Base-by-base conservation (phyloP, 2,113 vertebrate species). In the Poeciliopsis retropinna region DNA sequence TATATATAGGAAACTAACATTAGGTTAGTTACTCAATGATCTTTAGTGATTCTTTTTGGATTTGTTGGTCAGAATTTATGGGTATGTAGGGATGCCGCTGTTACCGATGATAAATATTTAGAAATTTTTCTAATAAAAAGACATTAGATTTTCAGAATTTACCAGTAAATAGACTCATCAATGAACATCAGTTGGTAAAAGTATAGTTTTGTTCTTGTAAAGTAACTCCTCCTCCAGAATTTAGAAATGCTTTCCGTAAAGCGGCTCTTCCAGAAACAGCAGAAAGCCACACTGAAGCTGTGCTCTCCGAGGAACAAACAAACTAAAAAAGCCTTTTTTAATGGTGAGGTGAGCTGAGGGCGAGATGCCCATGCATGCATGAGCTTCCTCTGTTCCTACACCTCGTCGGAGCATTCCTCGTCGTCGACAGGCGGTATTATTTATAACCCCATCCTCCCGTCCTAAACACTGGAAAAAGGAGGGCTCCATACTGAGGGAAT, bases 371-470 rank as follows among this genome's bases (percentile, higher is more conserved):
- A 94, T 94, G 95, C 94, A 93, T 95, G 94, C 95, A 95, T 90
- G 93, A 95, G 95, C 95, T 76, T 78, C 71, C 82, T 95, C 94
- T 95, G 95, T 96, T 95, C 95, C 96, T 96, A 95, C 96, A 94
- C 95, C 95, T 95, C 93, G 95, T 94, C 92, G 94, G 95, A 95
- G 95, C 80, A 62, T 95, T 95, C 95, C 95, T 95, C 64, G 73
- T 95, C 94, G 95, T 96, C 94, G 95, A 95, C 95, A 94, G 96
- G 96, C 93, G 93, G 94, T 95, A 95, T 97, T 96, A 96, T 97
- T 97, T 96, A 96, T 96, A 96, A 96, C 95, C 95, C 94, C 90
- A 88, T 92, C 95, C 94, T 94, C 92, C 94, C 22, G 25, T 95
- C 92, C 94, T 96, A 96, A 97, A 97, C 95, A 95, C 94, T 87